Evolutionary conservation across 2,113 vertebrate genomes (phyloP), one percentile per base, ranked within the genome.

Genomic region (Onychostoma macrolepis): DNA sequence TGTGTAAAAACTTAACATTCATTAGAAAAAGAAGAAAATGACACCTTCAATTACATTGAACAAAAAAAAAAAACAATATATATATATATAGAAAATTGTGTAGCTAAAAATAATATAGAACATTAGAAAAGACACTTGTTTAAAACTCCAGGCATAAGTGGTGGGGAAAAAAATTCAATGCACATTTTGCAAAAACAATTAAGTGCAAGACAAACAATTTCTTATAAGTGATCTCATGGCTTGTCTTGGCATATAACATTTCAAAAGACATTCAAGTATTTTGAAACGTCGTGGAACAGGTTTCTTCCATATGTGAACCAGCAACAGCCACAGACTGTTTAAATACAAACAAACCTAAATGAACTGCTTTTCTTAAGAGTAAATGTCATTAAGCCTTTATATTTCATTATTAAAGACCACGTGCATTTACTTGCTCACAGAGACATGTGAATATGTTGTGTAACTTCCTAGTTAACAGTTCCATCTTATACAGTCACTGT

Each of bases 131-230:
- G 28, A 78, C 76, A 78, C 3, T 33, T 8, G 19, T 83, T 19
- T 67, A 4, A 83, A 83, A 83, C 80, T 7, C 63, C 24, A 83
- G 63, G 43, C 63, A 48, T 21, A 69, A 83, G 41, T 63, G 63
- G 38, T 6, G n/a, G 19, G 8, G 30, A 43, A 45, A 76, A 75
- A n/a, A 28, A 30, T 7, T 21, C 1, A 17, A 17, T 13, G 80
- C 17, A 6, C 56, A 43, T 19, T 67, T 45, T 41, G 79, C 38
- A 38, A 38, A 65, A 82, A 58, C 19, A 26, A 58, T 24, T 4
- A 7, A 80, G 53, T 45, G 75, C 72, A 38, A 26, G 24, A 81
- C n/a, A 19, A 7, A 24, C 0, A 26, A n/a, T n/a, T 24, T 58
- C 10, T n/a, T 26, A 7, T n/a, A 65, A 81, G 3, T 19, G n/a